Base-by-base conservation (phyloP, 2,797 vertebrate species). In the Poeciliopsis paucimaculata region DNA sequence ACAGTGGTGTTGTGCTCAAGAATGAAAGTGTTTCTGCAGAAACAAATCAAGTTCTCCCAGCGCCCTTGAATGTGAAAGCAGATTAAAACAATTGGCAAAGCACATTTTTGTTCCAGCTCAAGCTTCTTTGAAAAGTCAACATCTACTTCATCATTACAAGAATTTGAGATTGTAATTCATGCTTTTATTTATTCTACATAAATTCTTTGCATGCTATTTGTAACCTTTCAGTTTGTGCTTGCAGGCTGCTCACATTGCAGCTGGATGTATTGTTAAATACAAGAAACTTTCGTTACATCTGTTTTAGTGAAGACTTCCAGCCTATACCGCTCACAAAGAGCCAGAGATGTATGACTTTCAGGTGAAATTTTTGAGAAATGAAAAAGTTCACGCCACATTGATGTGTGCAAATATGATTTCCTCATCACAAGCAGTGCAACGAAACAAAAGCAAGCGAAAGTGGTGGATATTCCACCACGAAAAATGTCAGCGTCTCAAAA, bases 1-100 rank as follows among this genome's bases (percentile, higher is more conserved):
- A 39, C 75, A 80, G 64, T 68, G 53, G 64, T 82, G 39, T 85
- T 66, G 18, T 66, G 34, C 10, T 66, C 62, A 39, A 20, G 23
- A 66, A 23, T 36, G 34, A 66, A 20, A 66, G 39, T 70, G 26
- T n/a, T n/a, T 45, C 41, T 43, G 23, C 9, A 55, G 53, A n/a
- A n/a, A 23, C 20, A 51, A 51, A 51, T 51, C 49, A 9, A 51
- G 23, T 51, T 51, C 7, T 20, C 7, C 20, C 49, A 51, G 26
- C 1, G 4, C 53, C 23, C 10, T 55, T 55, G 11, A 55, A 12
- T 55, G 23, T 55, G 26, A 26, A 55, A 53, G 10, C 51, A 53
- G 23, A 53, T 53, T 53, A 26, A 55, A 55, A 55, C 20, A n/a
- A 11, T 0, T 55, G 53, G n/a, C 53, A 55, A 12, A n/a, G 23